Evolutionary conservation across 2,113 vertebrate genomes (phyloP).

Genomic region (Pseudopodoces humilis): DNA sequence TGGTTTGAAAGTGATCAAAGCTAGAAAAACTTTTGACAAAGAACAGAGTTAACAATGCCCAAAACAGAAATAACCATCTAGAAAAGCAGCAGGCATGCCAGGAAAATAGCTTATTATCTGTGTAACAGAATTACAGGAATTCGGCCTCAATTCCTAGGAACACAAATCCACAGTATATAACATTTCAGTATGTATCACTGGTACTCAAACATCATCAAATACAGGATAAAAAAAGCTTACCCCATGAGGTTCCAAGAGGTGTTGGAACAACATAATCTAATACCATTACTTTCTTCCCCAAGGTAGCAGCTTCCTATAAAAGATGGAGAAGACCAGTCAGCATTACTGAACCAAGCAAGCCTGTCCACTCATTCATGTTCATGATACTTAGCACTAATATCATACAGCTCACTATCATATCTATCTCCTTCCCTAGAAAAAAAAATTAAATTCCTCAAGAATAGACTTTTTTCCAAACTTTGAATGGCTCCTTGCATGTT

Average conservation of each 20-base stretch:
- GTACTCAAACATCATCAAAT: background rate
- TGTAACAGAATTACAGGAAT: background rate
- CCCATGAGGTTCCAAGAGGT: slow-evolving; percentile 91
- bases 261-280: slow-evolving; percentile 93
- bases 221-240: slow-evolving; percentile 67
- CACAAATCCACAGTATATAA: background rate
- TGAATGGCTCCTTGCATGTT: background rate
- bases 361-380: background rate
- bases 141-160: background rate
- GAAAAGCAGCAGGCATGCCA: background rate
- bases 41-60: background rate
- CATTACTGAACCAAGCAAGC: background rate
- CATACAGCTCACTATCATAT: no score
- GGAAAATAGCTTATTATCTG: background rate
- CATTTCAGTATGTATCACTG: background rate
- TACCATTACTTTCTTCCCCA: slow-evolving; percentile 94
- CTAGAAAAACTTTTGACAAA: background rate
- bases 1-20: background rate
- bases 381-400: accelerated
- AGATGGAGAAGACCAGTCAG: background rate
- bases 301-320: slow-evolving; percentile 85
- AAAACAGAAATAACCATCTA: background rate
- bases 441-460: background rate
- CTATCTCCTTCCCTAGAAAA: background rate
- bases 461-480: background rate